These are phyloP conservation scores for Mesoligia furuncula DNA, from an alignment of 2,888 invertebrate species.

Conservation along the genomic window DNA sequence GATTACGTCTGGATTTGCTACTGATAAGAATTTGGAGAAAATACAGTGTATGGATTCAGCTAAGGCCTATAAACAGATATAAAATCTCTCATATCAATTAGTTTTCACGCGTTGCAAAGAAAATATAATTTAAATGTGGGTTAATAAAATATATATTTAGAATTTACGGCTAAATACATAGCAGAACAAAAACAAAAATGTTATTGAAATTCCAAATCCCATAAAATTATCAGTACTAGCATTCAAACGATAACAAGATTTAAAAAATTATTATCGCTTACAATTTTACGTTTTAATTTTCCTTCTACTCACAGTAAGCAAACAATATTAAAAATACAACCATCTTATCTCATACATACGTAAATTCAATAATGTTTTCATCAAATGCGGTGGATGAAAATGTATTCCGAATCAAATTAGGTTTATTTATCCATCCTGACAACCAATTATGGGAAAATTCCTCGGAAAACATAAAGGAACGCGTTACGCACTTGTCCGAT, in stretches of 20 bases:
- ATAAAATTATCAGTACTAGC: conserved; percentile 28
- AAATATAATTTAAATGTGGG: conserved; percentile 10
- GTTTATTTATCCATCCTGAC: conserved; percentile 50
- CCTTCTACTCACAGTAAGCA: conserved; percentile 35
- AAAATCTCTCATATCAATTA: neutral
- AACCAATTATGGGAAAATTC: conserved; percentile 59
- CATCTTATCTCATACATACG: conserved; percentile 57
- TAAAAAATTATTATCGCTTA: conserved; percentile 48
- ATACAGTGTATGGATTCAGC: neutral
- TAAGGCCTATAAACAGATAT: conserved; percentile 1
- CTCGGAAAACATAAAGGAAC: conserved; percentile 61
- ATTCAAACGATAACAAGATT: conserved; percentile 33
- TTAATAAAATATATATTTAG: conserved; percentile 27
- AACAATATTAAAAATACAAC: conserved; percentile 58
- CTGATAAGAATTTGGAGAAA: neutral
- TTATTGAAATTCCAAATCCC: conserved; percentile 11
- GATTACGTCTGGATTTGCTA: neutral
- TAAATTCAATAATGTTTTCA: conserved; percentile 65
- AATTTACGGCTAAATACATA: conserved; percentile 7
- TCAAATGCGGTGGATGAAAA: conserved; percentile 43
- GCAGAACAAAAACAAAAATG: conserved; percentile 22
- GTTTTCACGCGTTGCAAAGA: conserved; percentile 2
- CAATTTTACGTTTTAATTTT: conserved; percentile 50
- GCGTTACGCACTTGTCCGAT: conserved; percentile 61
- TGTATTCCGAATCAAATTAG: conserved; percentile 56